phyloP scores from a whole-genome alignment of 2,888 invertebrate genomes.

The Nymphalis c-album region DNA sequence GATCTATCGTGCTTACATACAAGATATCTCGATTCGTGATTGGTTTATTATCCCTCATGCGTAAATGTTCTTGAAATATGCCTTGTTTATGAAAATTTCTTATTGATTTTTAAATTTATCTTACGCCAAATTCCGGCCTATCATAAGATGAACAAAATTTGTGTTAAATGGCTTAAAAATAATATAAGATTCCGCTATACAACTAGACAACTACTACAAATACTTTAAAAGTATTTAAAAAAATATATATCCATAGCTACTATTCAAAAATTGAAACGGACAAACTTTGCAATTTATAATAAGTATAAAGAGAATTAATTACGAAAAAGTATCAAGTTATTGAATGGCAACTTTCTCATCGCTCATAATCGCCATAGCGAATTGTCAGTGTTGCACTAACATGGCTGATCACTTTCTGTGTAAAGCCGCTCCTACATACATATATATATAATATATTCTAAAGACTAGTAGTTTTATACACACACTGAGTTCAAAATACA shows the following conservation, averaged over 20 bases:
- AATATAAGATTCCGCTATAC: background rate
- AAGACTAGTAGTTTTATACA: background rate
- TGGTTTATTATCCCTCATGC: too few relatives aligned
- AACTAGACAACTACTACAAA: background rate
- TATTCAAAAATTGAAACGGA: background rate
- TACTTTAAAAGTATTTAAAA: background rate
- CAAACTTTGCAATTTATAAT: slow-evolving; percentile 9
- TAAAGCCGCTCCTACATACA: slow-evolving; percentile 33
- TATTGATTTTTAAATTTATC: too few relatives aligned
- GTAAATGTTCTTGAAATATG: too few relatives aligned
- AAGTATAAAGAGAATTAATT: slow-evolving; percentile 28
- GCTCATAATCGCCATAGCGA: slow-evolving; percentile 51
- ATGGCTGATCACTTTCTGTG: slow-evolving; percentile 39
- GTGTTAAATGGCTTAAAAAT: background rate
- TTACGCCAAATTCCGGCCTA: background rate
- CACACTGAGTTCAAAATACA: too few relatives aligned
- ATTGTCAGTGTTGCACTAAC: slow-evolving; percentile 40
- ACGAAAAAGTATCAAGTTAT: slow-evolving; percentile 61
- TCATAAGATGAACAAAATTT: background rate
- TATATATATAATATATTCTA: background rate
- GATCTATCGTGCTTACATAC: too few relatives aligned
- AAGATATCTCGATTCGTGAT: too few relatives aligned
- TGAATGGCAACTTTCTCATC: slow-evolving; percentile 66
- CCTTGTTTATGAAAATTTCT: too few relatives aligned
- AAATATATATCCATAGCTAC: background rate